Conservation (phyloP, 2,888 invertebrate genomes). For the Parascotia fuliginaria region DNA sequence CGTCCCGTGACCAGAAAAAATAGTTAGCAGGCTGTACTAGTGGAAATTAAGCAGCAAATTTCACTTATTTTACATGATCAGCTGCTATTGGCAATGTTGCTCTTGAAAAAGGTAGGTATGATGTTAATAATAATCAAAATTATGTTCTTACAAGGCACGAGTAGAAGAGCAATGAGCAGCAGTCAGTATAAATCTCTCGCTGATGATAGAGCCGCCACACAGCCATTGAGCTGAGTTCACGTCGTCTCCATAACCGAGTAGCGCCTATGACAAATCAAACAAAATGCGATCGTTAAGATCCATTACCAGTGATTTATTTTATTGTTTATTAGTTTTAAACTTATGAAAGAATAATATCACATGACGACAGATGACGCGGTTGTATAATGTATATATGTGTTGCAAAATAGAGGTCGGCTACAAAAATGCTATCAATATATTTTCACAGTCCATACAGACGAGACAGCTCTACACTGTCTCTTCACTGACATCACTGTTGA, state of each 20-base stretch:
- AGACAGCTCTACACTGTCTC: too few species aligned
- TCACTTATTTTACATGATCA: too few species aligned
- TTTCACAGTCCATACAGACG: too few species aligned
- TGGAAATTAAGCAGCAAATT: too few species aligned
- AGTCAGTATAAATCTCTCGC: constrained; percentile 34
- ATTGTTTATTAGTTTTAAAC: background rate
- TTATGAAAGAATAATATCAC: background rate
- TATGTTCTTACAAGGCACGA: background rate
- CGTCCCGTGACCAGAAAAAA: too few species aligned
- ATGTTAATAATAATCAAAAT: background rate
- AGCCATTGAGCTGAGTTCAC: constrained; percentile 2
- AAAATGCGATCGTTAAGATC: background rate
- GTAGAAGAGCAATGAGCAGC: constrained; percentile 4
- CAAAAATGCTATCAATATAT: too few species aligned
- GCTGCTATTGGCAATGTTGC: too few species aligned
- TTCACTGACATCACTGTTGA: too few species aligned
- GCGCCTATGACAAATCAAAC: background rate
- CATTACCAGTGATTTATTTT: background rate
- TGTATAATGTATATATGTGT: too few species aligned
- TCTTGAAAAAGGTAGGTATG: background rate
- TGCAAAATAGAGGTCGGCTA: too few species aligned
- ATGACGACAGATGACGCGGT: too few species aligned
- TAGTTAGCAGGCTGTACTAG: too few species aligned
- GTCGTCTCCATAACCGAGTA: constrained; percentile 16
- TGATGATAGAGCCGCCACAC: constrained; percentile 36